Percentiles rank a stretch among this genome's conserved stretches.
phyloP scores from a whole-genome alignment of 2,797 vertebrate genomes.

The Gobionotothen gibberifrons region DNA sequence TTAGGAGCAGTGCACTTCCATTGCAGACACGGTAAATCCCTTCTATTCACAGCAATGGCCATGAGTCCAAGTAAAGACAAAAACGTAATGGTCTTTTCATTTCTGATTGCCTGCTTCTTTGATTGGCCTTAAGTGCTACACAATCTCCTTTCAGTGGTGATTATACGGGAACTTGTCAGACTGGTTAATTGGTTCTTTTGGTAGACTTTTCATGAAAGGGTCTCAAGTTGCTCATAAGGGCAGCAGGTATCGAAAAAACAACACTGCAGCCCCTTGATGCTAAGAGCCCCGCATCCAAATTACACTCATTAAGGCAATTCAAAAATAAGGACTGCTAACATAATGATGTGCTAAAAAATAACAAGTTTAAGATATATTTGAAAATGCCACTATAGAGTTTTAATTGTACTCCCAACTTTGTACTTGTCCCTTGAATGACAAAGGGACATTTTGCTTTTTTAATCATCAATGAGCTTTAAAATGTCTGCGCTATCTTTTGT shows the following conservation, averaged over 20 bases:
- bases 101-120: constrained; percentile 85
- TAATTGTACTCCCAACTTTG: constrained; percentile 21
- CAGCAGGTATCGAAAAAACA: constrained; percentile 64
- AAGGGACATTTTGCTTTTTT: constrained; percentile 23
- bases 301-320: constrained; percentile 54
- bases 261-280: constrained; percentile 35
- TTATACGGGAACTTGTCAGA: constrained; percentile 84
- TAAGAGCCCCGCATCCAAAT: constrained; percentile 40
- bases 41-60: constrained; percentile 52
- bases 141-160: constrained; percentile 81
- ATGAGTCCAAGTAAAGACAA: constrained; percentile 76
- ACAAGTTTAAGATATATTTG: constrained; percentile 31
- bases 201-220: constrained; percentile 72
- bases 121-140: constrained; percentile 79
- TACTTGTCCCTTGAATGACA: constrained; percentile 20
- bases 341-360: constrained; percentile 49
- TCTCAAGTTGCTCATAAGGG: constrained; percentile 72
- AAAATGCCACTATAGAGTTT: constrained; percentile 25
- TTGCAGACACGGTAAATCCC: constrained; percentile 14
- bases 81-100: constrained; percentile 78
- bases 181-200: constrained; percentile 87
- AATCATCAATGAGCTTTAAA: constrained; percentile 36
- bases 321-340: constrained; percentile 44
- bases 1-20: neutral
- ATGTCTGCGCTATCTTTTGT: constrained; percentile 29